A percentile compares a stretch with the other conserved stretches of the same genome.
phyloP scores from a whole-genome alignment of 1,140 invertebrate genomes.

The Ceratina calcarata region DNA sequence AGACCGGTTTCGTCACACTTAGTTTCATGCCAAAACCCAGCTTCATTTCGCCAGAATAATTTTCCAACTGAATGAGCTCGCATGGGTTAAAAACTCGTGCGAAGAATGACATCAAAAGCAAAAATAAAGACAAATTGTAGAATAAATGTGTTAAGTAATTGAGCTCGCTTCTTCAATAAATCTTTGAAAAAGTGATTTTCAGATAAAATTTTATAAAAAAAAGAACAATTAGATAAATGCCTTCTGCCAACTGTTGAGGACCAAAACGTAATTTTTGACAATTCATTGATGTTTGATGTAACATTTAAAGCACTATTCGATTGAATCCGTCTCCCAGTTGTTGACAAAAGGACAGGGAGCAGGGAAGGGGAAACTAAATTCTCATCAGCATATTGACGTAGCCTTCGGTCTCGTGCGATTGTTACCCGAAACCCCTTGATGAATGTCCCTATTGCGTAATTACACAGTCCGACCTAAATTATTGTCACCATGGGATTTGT shows the following conservation, averaged over 20 bases:
- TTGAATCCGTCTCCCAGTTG: not conserved
- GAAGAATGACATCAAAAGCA: not conserved
- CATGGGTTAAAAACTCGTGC: conserved; percentile 7
- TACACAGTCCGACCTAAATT: not conserved
- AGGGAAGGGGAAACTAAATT: conserved; percentile 61
- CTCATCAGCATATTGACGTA: conserved; percentile 66
- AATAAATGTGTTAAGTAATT: no score
- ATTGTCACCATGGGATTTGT: not conserved
- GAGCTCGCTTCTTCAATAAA: no score
- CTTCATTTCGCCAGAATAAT: conserved; percentile 51
- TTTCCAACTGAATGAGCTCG: conserved; percentile 55
- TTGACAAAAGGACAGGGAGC: not conserved
- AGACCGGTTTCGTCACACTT: not conserved
- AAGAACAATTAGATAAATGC: no score
- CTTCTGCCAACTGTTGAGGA: no score
- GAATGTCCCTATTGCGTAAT: conserved; percentile 6
- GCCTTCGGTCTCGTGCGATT: not conserved
- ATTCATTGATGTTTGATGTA: no score
- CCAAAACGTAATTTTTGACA: no score
- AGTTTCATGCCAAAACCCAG: not conserved
- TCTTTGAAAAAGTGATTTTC: no score
- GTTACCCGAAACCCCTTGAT: not conserved
- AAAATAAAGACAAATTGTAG: not conserved
- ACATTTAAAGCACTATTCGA: not conserved
- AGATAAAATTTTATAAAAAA: no score